These are phyloP conservation scores for Sarcophaga carnaria DNA, from an alignment of 2,888 invertebrate genomes.

Conservation along the genomic window DNA sequence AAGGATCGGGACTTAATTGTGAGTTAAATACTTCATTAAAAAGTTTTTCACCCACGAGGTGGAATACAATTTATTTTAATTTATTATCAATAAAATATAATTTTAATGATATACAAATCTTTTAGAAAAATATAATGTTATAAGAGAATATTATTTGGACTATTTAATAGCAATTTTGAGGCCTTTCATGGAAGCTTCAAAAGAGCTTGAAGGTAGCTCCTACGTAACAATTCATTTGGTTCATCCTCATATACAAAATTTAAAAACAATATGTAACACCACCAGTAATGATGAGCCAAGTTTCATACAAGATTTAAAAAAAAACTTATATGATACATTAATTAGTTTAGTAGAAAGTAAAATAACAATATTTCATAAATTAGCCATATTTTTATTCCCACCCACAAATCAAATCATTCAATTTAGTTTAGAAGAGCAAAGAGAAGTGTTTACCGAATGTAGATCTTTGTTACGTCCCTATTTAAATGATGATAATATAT, in stretches of 20 bases:
- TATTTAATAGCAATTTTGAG: conserved; percentile 51
- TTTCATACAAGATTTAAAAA: conserved; percentile 54
- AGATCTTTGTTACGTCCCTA: conserved; percentile 33
- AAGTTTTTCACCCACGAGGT: conserved; percentile 51
- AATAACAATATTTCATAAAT: conserved; percentile 42
- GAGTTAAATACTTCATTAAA: conserved; percentile 41
- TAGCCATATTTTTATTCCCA: conserved; percentile 42
- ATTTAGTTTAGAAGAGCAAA: conserved; percentile 23
- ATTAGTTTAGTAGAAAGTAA: conserved; percentile 48
- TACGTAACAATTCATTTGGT: conserved; percentile 51
- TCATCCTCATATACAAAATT: conserved; percentile 49
- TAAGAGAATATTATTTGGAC: conserved; percentile 52
- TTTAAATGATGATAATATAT: conserved; percentile 15
- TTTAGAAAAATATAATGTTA: conserved; percentile 46
- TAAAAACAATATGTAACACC: conserved; percentile 42
- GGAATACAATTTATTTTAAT: conserved; percentile 38
- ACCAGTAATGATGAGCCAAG: conserved; percentile 47
- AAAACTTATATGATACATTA: conserved; percentile 40
- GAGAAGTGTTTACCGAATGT: conserved; percentile 27
- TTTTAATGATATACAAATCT: conserved; percentile 33
- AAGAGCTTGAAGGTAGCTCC: conserved; percentile 44
- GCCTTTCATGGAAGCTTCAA: conserved; percentile 54
- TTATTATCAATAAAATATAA: neutral
- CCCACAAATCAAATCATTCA: conserved; percentile 26
- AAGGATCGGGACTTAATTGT: conserved; percentile 51